These are phyloP conservation scores for Caerostris extrusa DNA, from an alignment of 1,140 invertebrate species.

Conservation along the genomic window DNA sequence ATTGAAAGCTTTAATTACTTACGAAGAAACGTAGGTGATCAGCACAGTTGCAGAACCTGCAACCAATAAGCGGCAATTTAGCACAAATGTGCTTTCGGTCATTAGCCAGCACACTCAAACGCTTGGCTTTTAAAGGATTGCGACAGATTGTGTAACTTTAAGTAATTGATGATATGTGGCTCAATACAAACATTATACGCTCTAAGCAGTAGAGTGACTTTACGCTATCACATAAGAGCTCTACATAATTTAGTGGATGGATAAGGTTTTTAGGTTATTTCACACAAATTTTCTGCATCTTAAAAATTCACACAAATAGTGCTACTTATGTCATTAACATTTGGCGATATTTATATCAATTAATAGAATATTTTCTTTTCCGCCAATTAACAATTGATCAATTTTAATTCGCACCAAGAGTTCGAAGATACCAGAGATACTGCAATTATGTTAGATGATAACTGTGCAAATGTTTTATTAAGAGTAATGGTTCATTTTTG, in stretches of 20 bases:
- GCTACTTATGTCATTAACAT: not conserved
- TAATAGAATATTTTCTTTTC: too few relatives aligned
- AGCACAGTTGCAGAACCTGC: not conserved
- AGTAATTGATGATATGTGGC: conserved; percentile 31
- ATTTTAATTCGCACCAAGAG: too few relatives aligned
- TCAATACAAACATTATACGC: conserved; percentile 7
- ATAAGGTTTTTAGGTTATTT: not conserved
- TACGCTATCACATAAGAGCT: not conserved
- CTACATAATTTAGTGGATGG: not conserved
- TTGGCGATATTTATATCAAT: not conserved
- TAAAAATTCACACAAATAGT: not conserved
- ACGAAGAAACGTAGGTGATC: conserved; percentile 31
- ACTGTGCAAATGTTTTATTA: too few relatives aligned
- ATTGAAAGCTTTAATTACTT: conserved; percentile 6
- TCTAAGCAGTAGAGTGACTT: not conserved
- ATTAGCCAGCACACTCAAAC: not conserved
- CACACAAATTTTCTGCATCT: not conserved
- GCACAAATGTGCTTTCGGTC: conserved; percentile 43
- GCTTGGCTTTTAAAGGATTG: conserved; percentile 5
- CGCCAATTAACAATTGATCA: too few relatives aligned
- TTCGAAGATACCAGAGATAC: too few relatives aligned
- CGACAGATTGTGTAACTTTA: conserved; percentile 8
- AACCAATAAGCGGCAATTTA: conserved; percentile 36
- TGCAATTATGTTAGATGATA: too few relatives aligned
- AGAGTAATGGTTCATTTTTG: too few relatives aligned